Percentiles rank a stretch among this genome's conserved stretches.
Conservation (phyloP, 2,113 vertebrate species). For the Sterna hirundo region DNA sequence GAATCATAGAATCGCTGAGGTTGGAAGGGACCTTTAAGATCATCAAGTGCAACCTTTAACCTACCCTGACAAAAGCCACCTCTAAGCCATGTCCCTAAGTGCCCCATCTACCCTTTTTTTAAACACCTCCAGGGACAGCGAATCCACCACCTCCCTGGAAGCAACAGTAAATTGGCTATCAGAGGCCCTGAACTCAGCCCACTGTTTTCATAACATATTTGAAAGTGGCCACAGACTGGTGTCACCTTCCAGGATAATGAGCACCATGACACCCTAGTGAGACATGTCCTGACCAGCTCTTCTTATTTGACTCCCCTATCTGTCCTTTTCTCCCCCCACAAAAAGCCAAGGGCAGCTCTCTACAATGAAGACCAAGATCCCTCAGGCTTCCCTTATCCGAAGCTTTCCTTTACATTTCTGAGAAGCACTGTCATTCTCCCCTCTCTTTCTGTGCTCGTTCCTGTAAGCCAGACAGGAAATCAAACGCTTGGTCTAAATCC, state of each 20-base stretch:
- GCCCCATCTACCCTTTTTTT: too few species aligned
- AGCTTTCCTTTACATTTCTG: background rate
- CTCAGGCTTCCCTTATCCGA: background rate
- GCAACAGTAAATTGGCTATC: background rate
- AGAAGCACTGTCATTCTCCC: background rate
- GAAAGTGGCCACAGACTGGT: background rate
- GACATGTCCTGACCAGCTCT: background rate
- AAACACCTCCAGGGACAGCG: too few species aligned
- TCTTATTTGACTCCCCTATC: background rate
- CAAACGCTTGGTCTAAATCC: background rate
- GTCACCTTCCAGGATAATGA: background rate
- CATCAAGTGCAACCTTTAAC: too few species aligned
- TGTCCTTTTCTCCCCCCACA: background rate
- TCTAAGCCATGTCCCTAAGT: too few species aligned
- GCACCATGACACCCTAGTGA: background rate
- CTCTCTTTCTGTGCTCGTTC: background rate
- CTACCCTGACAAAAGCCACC: too few species aligned
- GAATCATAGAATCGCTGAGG: too few species aligned
- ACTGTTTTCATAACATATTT: background rate
- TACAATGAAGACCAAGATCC: background rate
- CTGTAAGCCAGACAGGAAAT: background rate
- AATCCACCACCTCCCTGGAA: too few species aligned
- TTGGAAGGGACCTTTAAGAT: too few species aligned
- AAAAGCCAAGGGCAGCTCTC: background rate
- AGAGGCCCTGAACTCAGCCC: background rate